Evolutionary conservation across 2,113 vertebrate species (phyloP).

Genomic region (Pagrus major): DNA sequence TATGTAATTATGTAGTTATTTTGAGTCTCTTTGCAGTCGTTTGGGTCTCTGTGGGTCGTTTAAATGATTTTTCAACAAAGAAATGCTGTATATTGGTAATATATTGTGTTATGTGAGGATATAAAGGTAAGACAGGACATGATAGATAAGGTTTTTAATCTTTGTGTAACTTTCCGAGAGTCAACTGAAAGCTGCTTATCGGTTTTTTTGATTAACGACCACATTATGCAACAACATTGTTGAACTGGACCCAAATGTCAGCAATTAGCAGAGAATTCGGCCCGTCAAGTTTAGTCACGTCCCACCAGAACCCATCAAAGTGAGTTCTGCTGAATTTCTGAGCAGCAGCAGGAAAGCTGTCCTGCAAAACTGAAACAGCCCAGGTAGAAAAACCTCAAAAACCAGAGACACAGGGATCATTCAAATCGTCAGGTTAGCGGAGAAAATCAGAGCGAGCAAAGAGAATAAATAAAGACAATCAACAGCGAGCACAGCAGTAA

Average conservation of each 20-base stretch:
- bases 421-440: not conserved
- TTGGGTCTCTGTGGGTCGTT: not conserved
- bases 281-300: not conserved
- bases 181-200: not conserved
- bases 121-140: too few relatives aligned
- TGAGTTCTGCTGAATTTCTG: not conserved
- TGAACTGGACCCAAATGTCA: conserved; percentile 11
- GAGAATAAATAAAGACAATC: not conserved
- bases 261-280: conserved; percentile 4
- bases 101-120: not conserved
- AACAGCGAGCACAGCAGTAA: conserved; percentile 1
- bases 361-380: not conserved
- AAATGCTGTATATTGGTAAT: not conserved
- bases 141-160: not conserved
- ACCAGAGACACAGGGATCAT: not conserved
- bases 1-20: not conserved
- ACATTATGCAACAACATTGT: conserved; percentile 5
- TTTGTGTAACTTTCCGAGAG: not conserved
- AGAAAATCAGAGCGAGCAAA: not conserved
- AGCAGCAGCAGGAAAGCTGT: not conserved
- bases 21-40: not conserved
- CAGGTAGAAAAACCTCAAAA: too few relatives aligned
- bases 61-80: not conserved
- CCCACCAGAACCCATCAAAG: not conserved
- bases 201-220: conserved; percentile 3